Percentiles rank a stretch among this genome's conserved stretches.
Evolutionary conservation across 2,797 vertebrate genomes (phyloP).

Genomic region (Babyrousa celebensis): DNA sequence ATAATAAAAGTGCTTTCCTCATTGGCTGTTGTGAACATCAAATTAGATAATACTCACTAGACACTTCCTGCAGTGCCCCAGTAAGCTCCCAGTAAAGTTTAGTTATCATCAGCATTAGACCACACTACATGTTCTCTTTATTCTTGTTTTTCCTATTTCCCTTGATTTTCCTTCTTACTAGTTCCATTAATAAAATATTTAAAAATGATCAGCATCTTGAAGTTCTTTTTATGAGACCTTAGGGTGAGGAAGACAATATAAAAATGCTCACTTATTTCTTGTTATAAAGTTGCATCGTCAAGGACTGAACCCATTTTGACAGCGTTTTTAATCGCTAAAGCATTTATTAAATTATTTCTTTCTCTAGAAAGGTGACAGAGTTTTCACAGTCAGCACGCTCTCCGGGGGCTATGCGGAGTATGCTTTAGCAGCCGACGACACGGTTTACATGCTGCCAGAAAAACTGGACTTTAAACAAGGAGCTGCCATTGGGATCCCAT

Average conservation of each 20-base stretch:
- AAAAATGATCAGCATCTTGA: neutral
- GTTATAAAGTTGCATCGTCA: neutral
- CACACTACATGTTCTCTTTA: neutral
- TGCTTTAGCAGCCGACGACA: constrained; percentile 91
- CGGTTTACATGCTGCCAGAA: constrained; percentile 92
- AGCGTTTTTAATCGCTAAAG: neutral
- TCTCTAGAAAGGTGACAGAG: constrained; percentile 95
- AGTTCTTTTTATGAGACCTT: neutral
- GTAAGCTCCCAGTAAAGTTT: neutral
- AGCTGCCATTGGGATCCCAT: constrained; percentile 95
- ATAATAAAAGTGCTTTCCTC: neutral
- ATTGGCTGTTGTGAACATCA: neutral
- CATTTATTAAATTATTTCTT: constrained; percentile 14
- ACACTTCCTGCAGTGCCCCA: neutral
- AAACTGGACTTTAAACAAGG: constrained; percentile 94
- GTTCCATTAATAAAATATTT: constrained; percentile 35
- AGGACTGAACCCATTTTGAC: neutral
- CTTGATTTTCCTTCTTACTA: constrained; percentile 39
- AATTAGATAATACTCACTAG: neutral
- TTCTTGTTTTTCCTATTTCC: neutral
- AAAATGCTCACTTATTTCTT: neutral
- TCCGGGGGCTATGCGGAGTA: constrained; percentile 97
- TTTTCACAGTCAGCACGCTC: constrained; percentile 93
- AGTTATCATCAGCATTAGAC: neutral
- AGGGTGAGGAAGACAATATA: neutral